These are phyloP conservation scores for Euphysa ruthae DNA, from an alignment of 30 jellyfish, hydroid and myxozoan genomes.

Conservation along the genomic window DNA sequence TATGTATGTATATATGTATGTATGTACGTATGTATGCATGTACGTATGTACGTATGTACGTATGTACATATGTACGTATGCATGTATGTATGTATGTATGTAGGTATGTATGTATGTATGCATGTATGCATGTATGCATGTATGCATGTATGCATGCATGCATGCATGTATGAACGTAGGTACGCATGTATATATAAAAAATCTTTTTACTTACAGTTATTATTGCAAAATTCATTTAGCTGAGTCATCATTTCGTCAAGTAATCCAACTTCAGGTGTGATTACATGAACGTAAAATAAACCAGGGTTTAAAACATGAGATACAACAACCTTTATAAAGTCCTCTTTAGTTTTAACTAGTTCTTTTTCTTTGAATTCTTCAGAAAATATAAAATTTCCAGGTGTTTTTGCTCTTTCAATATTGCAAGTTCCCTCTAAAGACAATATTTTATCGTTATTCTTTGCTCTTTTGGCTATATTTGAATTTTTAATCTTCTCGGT, in stretches of 20 bases:
- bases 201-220: conserved; percentile 23
- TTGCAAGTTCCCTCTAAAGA: background rate
- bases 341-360: conserved; percentile 24
- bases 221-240: conserved; percentile 43
- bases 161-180: too few species aligned
- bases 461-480: background rate
- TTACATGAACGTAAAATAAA: conserved; percentile 60
- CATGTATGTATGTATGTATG: too few species aligned
- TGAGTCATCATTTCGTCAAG: conserved; percentile 45
- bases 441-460: background rate
- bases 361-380: conserved; percentile 5
- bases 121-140: too few species aligned
- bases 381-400: background rate
- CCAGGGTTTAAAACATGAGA: conserved; percentile 74
- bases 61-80: too few species aligned
- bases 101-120: too few species aligned
- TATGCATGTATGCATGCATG: too few species aligned
- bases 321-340: conserved; percentile 61
- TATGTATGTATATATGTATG: too few species aligned
- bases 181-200: too few species aligned
- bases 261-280: conserved; percentile 62
- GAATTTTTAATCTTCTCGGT: background rate
- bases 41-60: too few species aligned
- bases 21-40: too few species aligned
- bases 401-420: background rate